Evolutionary conservation across 2,797 vertebrate species (phyloP), one percentile per base, ranked within the genome.

Genomic region (Cheirogaleus major): DNA sequence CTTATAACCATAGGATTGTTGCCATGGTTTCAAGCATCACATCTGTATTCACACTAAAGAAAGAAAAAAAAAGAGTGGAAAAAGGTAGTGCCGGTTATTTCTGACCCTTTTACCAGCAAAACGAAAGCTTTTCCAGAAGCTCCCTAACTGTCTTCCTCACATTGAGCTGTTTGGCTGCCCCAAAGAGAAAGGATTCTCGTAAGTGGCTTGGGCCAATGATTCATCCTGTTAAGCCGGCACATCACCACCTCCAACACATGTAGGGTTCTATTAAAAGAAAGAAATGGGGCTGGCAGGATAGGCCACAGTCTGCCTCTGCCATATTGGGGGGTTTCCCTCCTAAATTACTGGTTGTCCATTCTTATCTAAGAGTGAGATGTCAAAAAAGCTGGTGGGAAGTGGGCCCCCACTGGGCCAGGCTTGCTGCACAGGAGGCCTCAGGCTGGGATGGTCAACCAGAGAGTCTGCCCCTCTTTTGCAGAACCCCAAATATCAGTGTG

Each of bases 351-450:
- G 23, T 17, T n/a, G 38, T n/a, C 18, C 43, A 27, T 84, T 55
- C 14, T 89, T 50, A 30, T 10, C 30, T 57, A 59, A 45, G 23
- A 79, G 27, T 27, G 35, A 73, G n/a, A 72, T 23, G 1, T 79
- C 22, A 45, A 3, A 41, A 75, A 38, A n/a, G 30, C 80, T 72
- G 8, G 11, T 59, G n/a, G 48, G 17, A 63, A 30, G 20, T 4
- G 22, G 27, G 30, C 65, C 10, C 27, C 3, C 27, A 1, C 0
- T 4, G 48, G 25, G 7, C 4, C 25, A 41, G n/a, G 15, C 32
- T 76, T 25, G 17, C 2, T 72, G 13, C 9, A 50, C 27, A 41
- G 27, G 57, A 10, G n/a, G 5, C 12, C 35, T 48, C n/a, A 20
- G 15, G 13, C 8, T 41, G 22, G 55, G 25, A 13, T 2, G 45